Evolutionary conservation across 1,140 invertebrate species (phyloP).

Genomic region (Saxidomus purpurata): DNA sequence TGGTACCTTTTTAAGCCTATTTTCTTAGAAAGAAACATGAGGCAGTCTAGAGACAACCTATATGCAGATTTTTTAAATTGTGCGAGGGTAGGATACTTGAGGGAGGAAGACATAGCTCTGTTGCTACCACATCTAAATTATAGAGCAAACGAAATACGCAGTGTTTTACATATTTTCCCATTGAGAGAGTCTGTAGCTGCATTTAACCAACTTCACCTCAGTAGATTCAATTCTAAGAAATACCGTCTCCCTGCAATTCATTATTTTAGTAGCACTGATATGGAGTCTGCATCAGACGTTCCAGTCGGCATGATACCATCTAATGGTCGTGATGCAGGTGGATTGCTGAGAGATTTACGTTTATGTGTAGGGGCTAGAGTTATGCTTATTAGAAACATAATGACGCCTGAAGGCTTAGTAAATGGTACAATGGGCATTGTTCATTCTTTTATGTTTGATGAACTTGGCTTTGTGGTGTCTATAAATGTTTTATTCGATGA

Average conservation of each 20-base stretch:
- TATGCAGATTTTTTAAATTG: conserved; percentile 62
- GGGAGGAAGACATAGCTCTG: conserved; percentile 2
- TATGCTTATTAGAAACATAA: conserved; percentile 68
- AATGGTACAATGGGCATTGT: conserved; percentile 69
- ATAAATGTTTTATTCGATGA: conserved; percentile 69
- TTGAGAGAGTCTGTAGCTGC: neutral
- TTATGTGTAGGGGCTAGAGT: conserved; percentile 49
- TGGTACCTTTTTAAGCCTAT: conserved; percentile 69
- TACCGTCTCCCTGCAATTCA: conserved; percentile 24
- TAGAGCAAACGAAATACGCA: neutral
- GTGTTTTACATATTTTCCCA: conserved; percentile 52
- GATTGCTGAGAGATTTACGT: conserved; percentile 25
- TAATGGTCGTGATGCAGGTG: conserved; percentile 57
- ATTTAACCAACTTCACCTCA: neutral
- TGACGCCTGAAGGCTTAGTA: conserved; percentile 59
- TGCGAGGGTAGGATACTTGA: conserved; percentile 32
- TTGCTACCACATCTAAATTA: conserved; percentile 3
- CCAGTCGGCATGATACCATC: conserved; percentile 30
- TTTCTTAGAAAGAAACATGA: conserved; percentile 67
- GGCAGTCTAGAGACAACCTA: conserved; percentile 37
- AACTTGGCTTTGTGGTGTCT: neutral
- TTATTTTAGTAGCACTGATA: conserved; percentile 59
- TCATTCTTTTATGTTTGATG: neutral
- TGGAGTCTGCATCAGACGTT: conserved; percentile 33
- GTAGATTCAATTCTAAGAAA: neutral